Evolutionary conservation across 92 coral and sea anemone genomes (phyloP), one percentile per base, ranked within the genome.

Genomic region (Siderastrea radians): DNA sequence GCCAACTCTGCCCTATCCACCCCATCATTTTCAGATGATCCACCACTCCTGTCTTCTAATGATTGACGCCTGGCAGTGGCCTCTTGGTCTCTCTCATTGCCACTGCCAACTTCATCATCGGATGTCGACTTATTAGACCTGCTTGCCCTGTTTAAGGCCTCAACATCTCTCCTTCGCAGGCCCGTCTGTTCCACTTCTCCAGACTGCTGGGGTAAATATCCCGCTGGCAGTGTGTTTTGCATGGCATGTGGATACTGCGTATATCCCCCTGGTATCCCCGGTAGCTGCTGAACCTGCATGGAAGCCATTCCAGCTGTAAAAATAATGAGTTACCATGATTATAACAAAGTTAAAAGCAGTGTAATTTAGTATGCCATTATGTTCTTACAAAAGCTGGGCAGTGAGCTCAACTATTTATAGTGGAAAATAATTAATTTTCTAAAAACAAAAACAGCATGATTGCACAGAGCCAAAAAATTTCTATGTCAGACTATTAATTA

Each of bases 301-400:
- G 96, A 81, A 8, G 96, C 87, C 96, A 95, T 72, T 54, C 98
- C 98, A 91, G 96, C 98, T 95, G 72, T 10, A 86, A 46, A 76
- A 68, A 48, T 49, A 71, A 13, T 60, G 16, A 68, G 4, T 51
- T n/a, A 53, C 46, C 49, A 53, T 7, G 60, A 63, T 63, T 6
- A 19, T 52, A 5, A 17, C 43, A 19, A 74, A 7, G 55, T 14
- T 1, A 1, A 71, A 1, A 2, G 0, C 2, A 14, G 66, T 3
- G n/a, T 15, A 14, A 2, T 26, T 26, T 26, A 26, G 38, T 26
- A 26, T 26, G 38, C 38, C 38, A 26, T 26, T 26, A 26, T 26
- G 0, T 26, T 26, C 38, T 26, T 26, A 26, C 38, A 26, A 26
- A 26, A 26, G 38, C 38, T 26, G 38, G 38, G 38, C 38, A 26